Evolutionary conservation across 2,888 invertebrate genomes (phyloP), one percentile per base, ranked within the genome.

Genomic region (Sipha maydis): DNA sequence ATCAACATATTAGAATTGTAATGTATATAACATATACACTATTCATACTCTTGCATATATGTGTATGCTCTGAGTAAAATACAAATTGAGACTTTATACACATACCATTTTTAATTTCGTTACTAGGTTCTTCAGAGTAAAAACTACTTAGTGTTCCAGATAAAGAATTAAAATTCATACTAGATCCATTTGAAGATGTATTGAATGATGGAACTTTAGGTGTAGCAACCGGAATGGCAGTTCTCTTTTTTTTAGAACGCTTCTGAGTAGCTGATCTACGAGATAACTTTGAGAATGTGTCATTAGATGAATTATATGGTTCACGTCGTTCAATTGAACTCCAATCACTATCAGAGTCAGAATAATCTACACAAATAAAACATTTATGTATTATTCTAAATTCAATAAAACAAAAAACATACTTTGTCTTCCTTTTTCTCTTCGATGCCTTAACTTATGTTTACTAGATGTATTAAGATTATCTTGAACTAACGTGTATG

Each of bases 331-430:
- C 93, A 90, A 94, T 92, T 90, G 96, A 96, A 90, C 96, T 96
- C 92, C 95, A 96, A 90, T 97, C 97, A 90, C 97, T 97, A 92
- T 98, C 97, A 11, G 97, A 97, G 92, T 98, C 97, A 89, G 96
- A 96, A 92, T 96, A 96, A 89, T 95, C 96, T 95, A 92, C 56
- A 92, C 91, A 78, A 90, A 89, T 89, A 83, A 85, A 69, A 90
- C 54, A 82, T 90, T 31, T 82, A 89, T 28, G 3, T 83, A 4
- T 56, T 28, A 4, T 19, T 83, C 0, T 19, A 25, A 48, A 56
- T 61, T 61, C 1, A 79, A 73, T 79, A 56, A 73, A 34, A 77
- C 19, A 38, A 78, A 82, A 34, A 28, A 73, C 75, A 89, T 77
- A 94, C 94, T 94, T 91, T 94, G 94, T 91, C 94, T 93, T 84